Evolutionary conservation across 1,140 invertebrate species (phyloP), one percentile per base, ranked within the genome.

Genomic region (Choristoneura fumiferana): DNA sequence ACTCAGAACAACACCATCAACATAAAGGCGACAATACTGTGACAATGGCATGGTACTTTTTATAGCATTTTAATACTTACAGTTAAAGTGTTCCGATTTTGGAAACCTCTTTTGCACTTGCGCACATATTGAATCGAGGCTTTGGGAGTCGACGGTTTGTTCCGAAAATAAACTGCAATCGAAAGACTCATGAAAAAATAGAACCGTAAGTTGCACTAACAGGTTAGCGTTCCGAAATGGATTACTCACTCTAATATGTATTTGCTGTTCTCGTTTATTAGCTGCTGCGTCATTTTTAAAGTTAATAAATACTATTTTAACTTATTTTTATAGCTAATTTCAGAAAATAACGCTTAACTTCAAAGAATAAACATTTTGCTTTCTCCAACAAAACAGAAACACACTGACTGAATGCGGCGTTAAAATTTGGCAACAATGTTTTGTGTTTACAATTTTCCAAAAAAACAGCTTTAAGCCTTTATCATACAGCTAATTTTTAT

Each of bases 41-140:
- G 6, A 29, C n/a, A 29, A 29, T 29, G 22, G 22, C 22, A 29
- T 29, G 22, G 22, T 29, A 29, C 6, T 29, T 29, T 29, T 29
- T 2, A 29, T 29, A 29, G 22, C n/a, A n/a, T 29, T 6, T 3
- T 29, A 29, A 29, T 71, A 80, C 81, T 83, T 75, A 93, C 92
- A 91, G 89, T 95, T 95, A 73, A 95, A 96, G 77, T 93, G 92
- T 70, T 96, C 94, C 52, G 93, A 91, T 81, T 94, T 94, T 0
- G 92, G 90, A 75, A 96, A 96, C 61, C 91, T 92, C 76, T 95
- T 95, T 74, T 95, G 94, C 38, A 96, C 88, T 73, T 94, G 88
- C 29, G 77, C 70, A 64, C 87, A 89, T 71, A 90, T 83, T 12
- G 87, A 81, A 56, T 90, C 89, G 55, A 90, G 67, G 22, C 76